These are phyloP conservation scores for Dasyprocta punctata DNA, from an alignment of 2,113 vertebrate genomes.

Conservation along the genomic window DNA sequence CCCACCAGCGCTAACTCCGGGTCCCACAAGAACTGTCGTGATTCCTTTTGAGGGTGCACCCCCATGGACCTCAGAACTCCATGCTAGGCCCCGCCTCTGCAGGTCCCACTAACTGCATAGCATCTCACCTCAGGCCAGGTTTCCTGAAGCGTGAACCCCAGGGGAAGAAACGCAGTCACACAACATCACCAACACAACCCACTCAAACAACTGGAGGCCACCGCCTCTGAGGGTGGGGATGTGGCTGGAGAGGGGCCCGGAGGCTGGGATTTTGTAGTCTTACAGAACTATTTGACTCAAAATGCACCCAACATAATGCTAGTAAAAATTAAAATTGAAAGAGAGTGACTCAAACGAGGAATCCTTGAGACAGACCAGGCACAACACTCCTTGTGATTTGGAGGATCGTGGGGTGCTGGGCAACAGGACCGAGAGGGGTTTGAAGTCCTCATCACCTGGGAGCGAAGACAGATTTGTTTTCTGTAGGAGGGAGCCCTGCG, in stretches of 20 bases:
- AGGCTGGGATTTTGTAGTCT: not conserved
- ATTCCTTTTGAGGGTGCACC: not conserved
- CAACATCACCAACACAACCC: not conserved
- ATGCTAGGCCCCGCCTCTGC: not conserved
- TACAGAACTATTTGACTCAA: not conserved
- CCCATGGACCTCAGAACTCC: not conserved
- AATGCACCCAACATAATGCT: not conserved
- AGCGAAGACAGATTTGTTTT: not conserved
- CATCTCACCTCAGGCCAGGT: not conserved
- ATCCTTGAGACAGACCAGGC: not conserved
- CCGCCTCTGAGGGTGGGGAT: not conserved
- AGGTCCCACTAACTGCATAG: not conserved
- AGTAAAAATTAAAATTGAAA: conserved; percentile 38
- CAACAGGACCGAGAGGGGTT: not conserved
- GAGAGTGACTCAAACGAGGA: not conserved
- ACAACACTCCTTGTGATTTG: not conserved
- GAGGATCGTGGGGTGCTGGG: not conserved
- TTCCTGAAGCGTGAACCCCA: not conserved
- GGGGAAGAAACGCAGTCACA: too few species aligned
- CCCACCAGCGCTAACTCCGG: not conserved
- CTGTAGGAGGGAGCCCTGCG: not conserved
- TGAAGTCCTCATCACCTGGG: not conserved
- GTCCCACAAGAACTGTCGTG: not conserved
- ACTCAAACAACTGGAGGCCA: not conserved
- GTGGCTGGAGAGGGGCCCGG: too few species aligned